Percentiles rank a stretch among this genome's conserved stretches.
Evolutionary conservation across 2,113 vertebrate genomes (phyloP).

Genomic region (Phrynosoma blainvillii): DNA sequence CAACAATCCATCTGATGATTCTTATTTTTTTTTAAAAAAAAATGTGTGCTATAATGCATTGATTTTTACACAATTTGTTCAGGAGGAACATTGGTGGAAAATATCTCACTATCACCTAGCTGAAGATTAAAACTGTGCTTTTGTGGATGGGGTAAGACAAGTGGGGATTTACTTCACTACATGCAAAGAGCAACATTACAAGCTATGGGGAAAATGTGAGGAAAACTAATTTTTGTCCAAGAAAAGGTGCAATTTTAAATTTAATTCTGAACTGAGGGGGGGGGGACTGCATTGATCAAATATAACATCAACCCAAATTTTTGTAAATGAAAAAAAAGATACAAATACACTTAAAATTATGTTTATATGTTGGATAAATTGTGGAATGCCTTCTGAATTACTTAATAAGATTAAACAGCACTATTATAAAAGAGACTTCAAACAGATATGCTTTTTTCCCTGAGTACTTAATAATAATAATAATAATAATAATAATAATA

Average conservation of each 20-base stretch:
- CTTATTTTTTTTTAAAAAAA: too few relatives aligned
- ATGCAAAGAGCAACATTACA: not conserved
- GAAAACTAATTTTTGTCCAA: not conserved
- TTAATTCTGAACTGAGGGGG: not conserved
- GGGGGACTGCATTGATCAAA: not conserved
- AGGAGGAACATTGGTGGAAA: too few relatives aligned
- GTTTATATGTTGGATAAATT: too few relatives aligned
- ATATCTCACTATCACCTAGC: too few relatives aligned
- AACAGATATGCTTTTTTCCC: not conserved
- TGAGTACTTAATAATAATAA: not conserved
- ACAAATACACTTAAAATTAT: too few relatives aligned
- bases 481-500: too few relatives aligned
- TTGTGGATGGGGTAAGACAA: too few relatives aligned
- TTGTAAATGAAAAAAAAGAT: not conserved
- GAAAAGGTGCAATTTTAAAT: not conserved
- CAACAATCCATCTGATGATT: too few relatives aligned
- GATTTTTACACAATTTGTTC: too few relatives aligned
- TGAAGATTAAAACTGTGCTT: too few relatives aligned
- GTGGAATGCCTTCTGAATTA: not conserved
- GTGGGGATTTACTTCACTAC: too few relatives aligned
- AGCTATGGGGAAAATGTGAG: not conserved
- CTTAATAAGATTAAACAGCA: not conserved
- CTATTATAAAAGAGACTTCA: not conserved
- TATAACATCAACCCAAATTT: not conserved
- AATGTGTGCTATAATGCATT: too few relatives aligned